A percentile compares a stretch with the other conserved stretches of the same genome.
Evolutionary conservation across 1,140 invertebrate species (phyloP).

Genomic region (Diorhabda carinulata): DNA sequence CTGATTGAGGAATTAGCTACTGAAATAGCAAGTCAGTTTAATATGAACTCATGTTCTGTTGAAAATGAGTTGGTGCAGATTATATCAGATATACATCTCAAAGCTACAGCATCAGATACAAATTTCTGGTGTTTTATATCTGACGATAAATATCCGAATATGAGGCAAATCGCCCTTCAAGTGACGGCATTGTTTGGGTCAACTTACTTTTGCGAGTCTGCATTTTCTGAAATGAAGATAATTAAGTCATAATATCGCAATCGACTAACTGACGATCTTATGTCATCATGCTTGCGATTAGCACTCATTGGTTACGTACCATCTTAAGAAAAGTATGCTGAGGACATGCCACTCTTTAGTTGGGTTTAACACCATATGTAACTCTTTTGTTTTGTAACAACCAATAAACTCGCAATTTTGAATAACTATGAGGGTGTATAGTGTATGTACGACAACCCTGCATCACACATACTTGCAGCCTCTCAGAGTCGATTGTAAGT

Average conservation of each 20-base stretch:
- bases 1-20: no score
- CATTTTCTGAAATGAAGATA: conserved; percentile 18
- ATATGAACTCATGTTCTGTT: no score
- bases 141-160: background rate
- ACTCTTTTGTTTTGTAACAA: no score
- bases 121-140: no score
- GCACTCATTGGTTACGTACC: conserved; percentile 11
- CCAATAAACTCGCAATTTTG: no score
- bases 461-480: no score
- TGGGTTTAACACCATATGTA: background rate
- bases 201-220: conserved; percentile 12
- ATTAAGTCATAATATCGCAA: conserved; percentile 22
- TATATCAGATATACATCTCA: no score
- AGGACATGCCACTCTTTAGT: background rate
- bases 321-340: background rate
- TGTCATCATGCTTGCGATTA: conserved; percentile 22
- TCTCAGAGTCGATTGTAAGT: rapidly evolving
- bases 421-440: background rate
- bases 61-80: no score
- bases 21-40: conserved; percentile 4
- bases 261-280: conserved; percentile 16
- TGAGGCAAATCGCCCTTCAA: background rate
- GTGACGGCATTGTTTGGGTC: no score
- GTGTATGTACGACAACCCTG: background rate
- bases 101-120: no score